Base-by-base conservation (phyloP, 2,113 vertebrate species). In the Sterna hirundo region DNA sequence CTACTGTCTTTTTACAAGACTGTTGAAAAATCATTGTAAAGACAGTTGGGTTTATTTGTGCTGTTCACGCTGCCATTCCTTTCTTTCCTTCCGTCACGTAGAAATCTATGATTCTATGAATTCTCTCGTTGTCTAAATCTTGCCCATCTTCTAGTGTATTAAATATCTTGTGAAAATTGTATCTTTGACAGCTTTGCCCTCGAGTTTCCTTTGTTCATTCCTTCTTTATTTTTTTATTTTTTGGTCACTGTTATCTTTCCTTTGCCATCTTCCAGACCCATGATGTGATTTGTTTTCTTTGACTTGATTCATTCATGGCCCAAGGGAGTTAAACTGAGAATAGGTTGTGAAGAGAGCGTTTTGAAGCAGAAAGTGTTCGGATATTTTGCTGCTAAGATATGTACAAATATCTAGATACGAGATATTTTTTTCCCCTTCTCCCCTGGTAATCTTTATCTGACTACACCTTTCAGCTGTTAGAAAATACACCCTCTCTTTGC, bases 81-180 rank as follows among this genome's bases (percentile, higher is more conserved):
- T 52, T 60, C 21, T 11, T 57, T 71, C 44, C 17, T 57, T 77
- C 40, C 34, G 2, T 49, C 30, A 51, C 0, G 0, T 49, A 71
- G 52, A 7, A 86, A 66, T 57, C 30, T 52, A 6, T 34, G 22
- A 51, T 38, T 80, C 46, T 65, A 10, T 54, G 19, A 71, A 83
- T 79, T 77, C 32, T 61, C 6, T 77, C 2, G 21, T 40, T 85
- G 76, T 72, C 25, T 47, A 51, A 60, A 64, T 82, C 52, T 70
- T 90, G 14, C 11, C 6, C 2, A 42, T 81, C n/a, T 52, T 78
- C 47, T 60, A 18, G 6, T 20, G 9, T 40, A 30, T 52, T 47
- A 61, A 77, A 23, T 40, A 38, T 15, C 4, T 40, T 80, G 34
- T 85, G n/a, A 86, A 88, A 66, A 44, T 51, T 25, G 14, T 2